phyloP scores from a whole-genome alignment of 2,888 invertebrate genomes.

The Leptogaster cylindrica region DNA sequence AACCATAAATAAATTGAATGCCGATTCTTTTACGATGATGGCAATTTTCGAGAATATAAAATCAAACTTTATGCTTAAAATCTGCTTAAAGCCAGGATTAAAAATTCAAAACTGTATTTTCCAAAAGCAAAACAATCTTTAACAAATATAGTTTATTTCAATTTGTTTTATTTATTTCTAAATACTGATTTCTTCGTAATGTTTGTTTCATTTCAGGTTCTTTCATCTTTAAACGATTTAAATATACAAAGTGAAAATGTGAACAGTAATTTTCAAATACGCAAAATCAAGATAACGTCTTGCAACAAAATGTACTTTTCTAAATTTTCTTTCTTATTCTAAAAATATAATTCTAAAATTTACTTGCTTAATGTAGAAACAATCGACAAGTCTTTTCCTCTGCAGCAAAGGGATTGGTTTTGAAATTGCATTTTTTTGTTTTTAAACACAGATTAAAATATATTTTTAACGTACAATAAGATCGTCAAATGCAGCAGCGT shows the following conservation, averaged over 20 bases:
- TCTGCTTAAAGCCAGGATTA: neutral
- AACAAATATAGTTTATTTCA: slow-evolving; percentile 34
- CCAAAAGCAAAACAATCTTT: slow-evolving; percentile 1
- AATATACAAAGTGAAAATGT: slow-evolving; percentile 4
- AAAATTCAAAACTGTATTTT: no score
- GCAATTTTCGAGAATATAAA: no score
- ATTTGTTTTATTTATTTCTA: slow-evolving; percentile 38
- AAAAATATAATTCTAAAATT: neutral
- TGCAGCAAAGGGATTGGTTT: slow-evolving; percentile 30
- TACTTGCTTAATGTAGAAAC: slow-evolving; percentile 4
- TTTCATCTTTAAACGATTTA: slow-evolving; percentile 6
- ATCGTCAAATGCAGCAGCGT: no score
- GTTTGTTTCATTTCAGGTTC: slow-evolving; percentile 15
- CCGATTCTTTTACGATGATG: no score
- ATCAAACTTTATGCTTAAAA: no score
- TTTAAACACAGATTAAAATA: no score
- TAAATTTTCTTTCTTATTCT: neutral
- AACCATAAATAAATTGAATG: no score
- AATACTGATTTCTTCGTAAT: slow-evolving; percentile 41
- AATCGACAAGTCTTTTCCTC: slow-evolving; percentile 36
- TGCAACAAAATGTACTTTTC: neutral
- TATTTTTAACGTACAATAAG: no score
- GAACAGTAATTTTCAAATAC: slow-evolving; percentile 19
- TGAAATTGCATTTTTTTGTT: no score
- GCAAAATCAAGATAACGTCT: slow-evolving; percentile 18